A percentile compares a stretch with the other conserved stretches of the same genome.
phyloP scores from a whole-genome alignment of 2,888 invertebrate genomes.

The Dryococelus australis region DNA sequence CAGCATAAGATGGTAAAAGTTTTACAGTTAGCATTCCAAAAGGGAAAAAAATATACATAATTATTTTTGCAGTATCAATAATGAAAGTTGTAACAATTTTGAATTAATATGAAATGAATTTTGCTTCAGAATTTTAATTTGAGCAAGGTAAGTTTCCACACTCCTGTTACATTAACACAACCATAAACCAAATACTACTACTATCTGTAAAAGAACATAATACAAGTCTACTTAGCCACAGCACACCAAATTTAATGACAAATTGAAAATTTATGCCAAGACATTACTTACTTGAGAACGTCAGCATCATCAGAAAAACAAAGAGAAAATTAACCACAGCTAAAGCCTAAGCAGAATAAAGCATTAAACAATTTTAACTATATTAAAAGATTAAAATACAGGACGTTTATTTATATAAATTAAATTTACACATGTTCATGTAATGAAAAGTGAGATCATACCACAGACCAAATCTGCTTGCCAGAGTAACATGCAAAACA shows the following conservation, averaged over 20 bases:
- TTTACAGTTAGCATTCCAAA: neutral
- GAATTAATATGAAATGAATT: too few relatives aligned
- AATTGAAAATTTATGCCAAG: neutral
- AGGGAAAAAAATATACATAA: neutral
- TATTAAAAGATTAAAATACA: neutral
- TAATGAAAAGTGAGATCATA: neutral
- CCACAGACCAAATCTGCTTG: neutral
- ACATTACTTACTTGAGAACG: neutral
- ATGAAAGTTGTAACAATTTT: too few relatives aligned
- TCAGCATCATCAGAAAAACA: neutral
- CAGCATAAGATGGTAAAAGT: too few relatives aligned
- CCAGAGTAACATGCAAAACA: neutral
- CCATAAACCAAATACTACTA: neutral
- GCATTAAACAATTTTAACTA: neutral
- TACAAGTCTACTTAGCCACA: neutral
- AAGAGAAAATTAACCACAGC: neutral
- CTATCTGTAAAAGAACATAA: neutral
- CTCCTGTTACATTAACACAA: neutral
- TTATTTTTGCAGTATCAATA: too few relatives aligned
- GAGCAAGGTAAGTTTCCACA: neutral
- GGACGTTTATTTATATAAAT: neutral
- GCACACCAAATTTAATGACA: neutral
- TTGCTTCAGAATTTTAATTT: neutral
- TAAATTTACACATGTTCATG: neutral
- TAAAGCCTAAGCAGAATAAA: conserved; percentile 9